These are phyloP conservation scores for Torymus aiolomorphi DNA, from an alignment of 2,888 invertebrate species.

Conservation along the genomic window DNA sequence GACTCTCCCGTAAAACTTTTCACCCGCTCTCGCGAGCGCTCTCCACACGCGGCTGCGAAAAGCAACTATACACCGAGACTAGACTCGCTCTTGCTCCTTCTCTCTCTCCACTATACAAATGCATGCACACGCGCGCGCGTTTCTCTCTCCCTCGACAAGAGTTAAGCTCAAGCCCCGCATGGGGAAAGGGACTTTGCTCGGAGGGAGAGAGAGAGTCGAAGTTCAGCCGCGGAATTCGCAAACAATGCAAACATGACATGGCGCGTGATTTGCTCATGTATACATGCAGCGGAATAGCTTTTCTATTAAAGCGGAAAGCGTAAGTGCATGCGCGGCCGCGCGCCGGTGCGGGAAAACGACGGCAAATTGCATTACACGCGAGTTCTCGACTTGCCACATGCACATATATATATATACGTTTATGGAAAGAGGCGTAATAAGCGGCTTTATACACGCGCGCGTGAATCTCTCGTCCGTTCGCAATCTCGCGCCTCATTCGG, in stretches of 20 bases:
- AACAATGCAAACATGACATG: conserved; percentile 36
- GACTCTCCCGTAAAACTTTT: not conserved
- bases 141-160: too few species aligned
- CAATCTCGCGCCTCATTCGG: too few species aligned
- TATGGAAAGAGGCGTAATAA: too few species aligned
- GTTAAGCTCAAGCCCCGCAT: too few species aligned
- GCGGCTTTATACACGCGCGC: too few species aligned
- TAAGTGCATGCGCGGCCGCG: too few species aligned
- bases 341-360: not conserved
- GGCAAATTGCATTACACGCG: not conserved
- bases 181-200: not conserved
- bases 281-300: not conserved
- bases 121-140: not conserved
- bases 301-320: not conserved
- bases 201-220: not conserved
- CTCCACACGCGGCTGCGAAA: too few species aligned
- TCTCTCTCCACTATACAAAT: not conserved
- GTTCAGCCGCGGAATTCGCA: conserved; percentile 23
- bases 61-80: too few species aligned
- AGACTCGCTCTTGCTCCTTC: not conserved
- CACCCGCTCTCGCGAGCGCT: too few species aligned
- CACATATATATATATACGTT: too few species aligned
- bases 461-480: too few species aligned
- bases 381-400: too few species aligned
- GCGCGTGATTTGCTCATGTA: conserved; percentile 7